A percentile compares a stretch with the other conserved stretches of the same genome.
Evolutionary conservation across 2,113 vertebrate genomes (phyloP).

Genomic region (Dasypus novemcinctus): DNA sequence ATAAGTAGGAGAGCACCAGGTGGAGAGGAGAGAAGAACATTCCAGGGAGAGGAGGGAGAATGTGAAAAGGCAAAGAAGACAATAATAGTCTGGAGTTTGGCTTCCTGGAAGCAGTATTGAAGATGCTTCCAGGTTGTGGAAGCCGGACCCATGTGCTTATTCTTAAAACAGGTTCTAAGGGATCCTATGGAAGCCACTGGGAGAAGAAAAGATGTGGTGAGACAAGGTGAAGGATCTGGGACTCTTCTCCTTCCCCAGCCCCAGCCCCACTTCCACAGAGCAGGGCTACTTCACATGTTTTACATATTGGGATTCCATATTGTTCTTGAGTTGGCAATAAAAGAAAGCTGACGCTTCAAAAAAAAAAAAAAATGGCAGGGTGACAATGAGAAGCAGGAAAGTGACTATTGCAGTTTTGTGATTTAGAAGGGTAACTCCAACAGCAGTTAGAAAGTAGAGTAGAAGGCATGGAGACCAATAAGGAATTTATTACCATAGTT

Average conservation of each 20-base stretch:
- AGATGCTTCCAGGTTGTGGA: background rate
- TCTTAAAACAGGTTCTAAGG: background rate
- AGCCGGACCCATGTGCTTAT: accelerated
- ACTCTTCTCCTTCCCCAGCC: background rate
- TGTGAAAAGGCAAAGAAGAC: background rate
- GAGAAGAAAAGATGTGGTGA: background rate
- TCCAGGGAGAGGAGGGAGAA: background rate
- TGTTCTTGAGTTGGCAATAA: background rate
- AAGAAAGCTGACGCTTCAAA: background rate
- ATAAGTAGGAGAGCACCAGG: background rate
- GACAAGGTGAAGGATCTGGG: background rate
- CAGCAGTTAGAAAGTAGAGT: background rate
- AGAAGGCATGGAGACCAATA: background rate
- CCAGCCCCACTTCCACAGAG: background rate
- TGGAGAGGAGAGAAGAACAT: background rate
- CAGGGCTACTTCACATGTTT: background rate
- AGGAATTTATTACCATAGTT: background rate
- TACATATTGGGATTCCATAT: background rate
- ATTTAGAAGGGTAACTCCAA: background rate
- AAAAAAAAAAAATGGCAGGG: background rate
- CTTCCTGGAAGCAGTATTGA: background rate
- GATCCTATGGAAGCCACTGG: background rate
- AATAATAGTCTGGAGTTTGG: background rate
- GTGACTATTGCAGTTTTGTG: background rate
- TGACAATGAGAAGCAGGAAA: background rate